Base-by-base conservation (phyloP, 2,888 invertebrate species). In the Aspidapion aeneum region DNA sequence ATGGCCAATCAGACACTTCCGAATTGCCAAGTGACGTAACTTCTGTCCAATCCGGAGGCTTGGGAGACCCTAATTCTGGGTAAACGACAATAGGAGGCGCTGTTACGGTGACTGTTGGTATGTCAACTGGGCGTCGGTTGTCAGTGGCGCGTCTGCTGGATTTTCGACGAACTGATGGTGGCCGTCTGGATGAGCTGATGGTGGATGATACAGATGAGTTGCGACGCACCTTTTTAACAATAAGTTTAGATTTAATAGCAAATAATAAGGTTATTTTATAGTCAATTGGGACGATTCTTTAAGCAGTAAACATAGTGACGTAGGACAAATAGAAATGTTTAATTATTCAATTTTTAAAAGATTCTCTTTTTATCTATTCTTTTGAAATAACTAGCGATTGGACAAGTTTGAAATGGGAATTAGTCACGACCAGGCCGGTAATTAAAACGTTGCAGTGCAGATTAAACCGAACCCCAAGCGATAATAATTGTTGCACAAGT, bases 201-300 rank as follows among this genome's bases (percentile, higher is more conserved):
- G n/a, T n/a, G 52, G 60, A 57, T 18, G 66, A 67, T 19, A 58
- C 65, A 57, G 67, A 65, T 35, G 67, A 65, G 54, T 65, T 67
- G 50, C 67, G 67, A 18, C 63, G 63, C 18, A 65, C 65, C 67
- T 67, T 63, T 20, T 18, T 52, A n/a, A 7, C n/a, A 19, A 52
- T 19, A 52, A 18, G 17, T 52, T 52, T 52, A n/a, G 17, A 9
- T 52, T 52, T 52, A 52, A 18, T 52, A 35, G 3, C 12, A 35
- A 35, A 35, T 35, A 35, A 35, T n/a, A n/a, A n/a, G n/a, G n/a
- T n/a, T n/a, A n/a, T n/a, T n/a, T n/a, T n/a, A n/a, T n/a, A n/a
- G n/a, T n/a, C n/a, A n/a, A n/a, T n/a, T n/a, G 35, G 35, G 35
- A 35, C 35, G 35, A 35, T 35, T 35, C 35, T 35, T 35, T 12